Conservation (phyloP, 37 sponge, comb jelly and placozoan species). For the Beroe forskalii region DNA sequence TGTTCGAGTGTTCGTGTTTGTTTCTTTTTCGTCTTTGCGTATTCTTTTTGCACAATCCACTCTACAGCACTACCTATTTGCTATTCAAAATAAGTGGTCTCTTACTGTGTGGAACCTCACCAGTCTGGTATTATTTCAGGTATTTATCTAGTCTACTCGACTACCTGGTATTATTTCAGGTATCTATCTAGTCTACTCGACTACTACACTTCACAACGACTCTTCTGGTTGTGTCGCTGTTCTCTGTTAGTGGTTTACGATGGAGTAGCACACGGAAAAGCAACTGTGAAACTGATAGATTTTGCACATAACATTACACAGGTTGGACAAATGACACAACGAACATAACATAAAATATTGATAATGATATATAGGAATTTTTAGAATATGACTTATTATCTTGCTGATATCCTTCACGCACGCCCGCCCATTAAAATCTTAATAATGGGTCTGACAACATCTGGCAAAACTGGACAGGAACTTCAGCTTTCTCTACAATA, state of each 20-base stretch:
- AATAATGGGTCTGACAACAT: too few species aligned
- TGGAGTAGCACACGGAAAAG: neutral
- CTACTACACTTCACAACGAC: constrained; percentile 38
- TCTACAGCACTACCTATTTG: too few species aligned
- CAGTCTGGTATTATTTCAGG: too few species aligned
- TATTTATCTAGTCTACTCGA: neutral
- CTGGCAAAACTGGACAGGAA: too few species aligned
- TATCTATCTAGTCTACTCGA: constrained; percentile 5
- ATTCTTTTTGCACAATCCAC: too few species aligned
- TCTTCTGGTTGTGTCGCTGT: constrained; percentile 49
- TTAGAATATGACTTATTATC: neutral
- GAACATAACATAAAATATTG: too few species aligned
- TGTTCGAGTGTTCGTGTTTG: too few species aligned
- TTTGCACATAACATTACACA: constrained; percentile 28
- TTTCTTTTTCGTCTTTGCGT: too few species aligned
- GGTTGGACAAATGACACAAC: neutral
- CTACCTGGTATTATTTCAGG: too few species aligned
- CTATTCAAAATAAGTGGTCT: too few species aligned
- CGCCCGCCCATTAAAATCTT: neutral
- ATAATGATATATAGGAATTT: neutral
- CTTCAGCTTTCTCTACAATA: too few species aligned
- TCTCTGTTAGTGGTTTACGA: constrained; percentile 24
- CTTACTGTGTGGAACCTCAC: too few species aligned
- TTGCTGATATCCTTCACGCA: neutral
- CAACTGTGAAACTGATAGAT: constrained; percentile 20